Percentiles rank a stretch among this genome's conserved stretches.
Conservation (phyloP, 2,113 vertebrate genomes). For the Nematolebias whitei region DNA sequence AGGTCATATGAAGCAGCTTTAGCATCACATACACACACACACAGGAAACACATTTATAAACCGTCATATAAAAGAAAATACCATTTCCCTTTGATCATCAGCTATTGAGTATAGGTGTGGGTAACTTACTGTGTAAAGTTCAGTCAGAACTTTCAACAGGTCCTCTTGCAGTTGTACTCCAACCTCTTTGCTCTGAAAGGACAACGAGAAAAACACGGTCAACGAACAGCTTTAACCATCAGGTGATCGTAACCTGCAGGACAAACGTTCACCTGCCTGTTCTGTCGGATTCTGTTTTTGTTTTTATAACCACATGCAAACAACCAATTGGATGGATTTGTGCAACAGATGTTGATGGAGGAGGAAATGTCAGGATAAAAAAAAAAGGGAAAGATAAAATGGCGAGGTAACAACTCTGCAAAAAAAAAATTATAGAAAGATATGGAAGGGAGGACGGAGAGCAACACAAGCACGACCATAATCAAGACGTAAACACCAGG, state of each 20-base stretch:
- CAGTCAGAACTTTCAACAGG: slow-evolving; percentile 96
- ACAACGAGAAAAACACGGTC: slow-evolving; percentile 38
- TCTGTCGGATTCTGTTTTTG: too few species aligned
- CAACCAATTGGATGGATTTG: slow-evolving; percentile 53
- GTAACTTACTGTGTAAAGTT: slow-evolving; percentile 92
- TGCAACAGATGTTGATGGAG: too few species aligned
- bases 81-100: too few species aligned
- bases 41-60: neutral
- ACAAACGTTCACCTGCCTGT: neutral
- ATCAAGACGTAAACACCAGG: slow-evolving; percentile 12
- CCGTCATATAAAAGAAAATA: neutral
- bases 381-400: slow-evolving; percentile 14
- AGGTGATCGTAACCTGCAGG: neutral
- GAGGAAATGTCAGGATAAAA: too few species aligned
- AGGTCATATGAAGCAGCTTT: neutral
- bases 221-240: slow-evolving; percentile 6
- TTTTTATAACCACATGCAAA: slow-evolving; percentile 9
- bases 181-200: slow-evolving; percentile 94
- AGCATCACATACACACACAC: neutral
- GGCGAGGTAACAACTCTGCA: neutral
- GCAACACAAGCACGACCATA: neutral
- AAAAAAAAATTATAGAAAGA: too few species aligned
- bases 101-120: neutral
- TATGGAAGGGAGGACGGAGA: too few species aligned
- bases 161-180: slow-evolving; percentile 96